Percentiles rank a stretch among this genome's conserved stretches.
Evolutionary conservation across 2,113 vertebrate species (phyloP).

Genomic region (Diadophis punctatus): DNA sequence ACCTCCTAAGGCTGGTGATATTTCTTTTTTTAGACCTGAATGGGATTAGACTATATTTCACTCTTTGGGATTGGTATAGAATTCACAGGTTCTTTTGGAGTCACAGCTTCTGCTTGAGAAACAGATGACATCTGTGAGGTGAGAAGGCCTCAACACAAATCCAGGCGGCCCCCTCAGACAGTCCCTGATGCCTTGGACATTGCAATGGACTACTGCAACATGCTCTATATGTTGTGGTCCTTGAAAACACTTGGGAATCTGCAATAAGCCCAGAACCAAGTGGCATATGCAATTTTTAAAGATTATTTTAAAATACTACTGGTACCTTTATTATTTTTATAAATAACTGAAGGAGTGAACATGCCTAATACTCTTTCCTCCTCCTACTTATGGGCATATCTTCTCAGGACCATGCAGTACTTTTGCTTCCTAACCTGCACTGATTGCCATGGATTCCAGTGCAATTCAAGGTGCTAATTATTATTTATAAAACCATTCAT

Average conservation of each 20-base stretch:
- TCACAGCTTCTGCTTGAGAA: background rate
- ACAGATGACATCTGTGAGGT: background rate
- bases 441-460: too few species aligned
- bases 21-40: background rate
- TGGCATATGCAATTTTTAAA: background rate
- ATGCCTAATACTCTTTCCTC: too few species aligned
- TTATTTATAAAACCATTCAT: background rate
- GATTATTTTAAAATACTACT: too few species aligned
- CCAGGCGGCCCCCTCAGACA: background rate
- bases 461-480: too few species aligned
- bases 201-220: background rate
- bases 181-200: background rate
- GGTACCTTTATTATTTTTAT: too few species aligned
- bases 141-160: background rate
- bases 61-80: background rate
- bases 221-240: background rate
- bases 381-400: background rate
- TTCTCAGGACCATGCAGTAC: background rate
- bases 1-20: background rate
- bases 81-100: background rate
- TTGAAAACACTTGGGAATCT: background rate
- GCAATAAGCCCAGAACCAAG: background rate
- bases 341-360: too few species aligned
- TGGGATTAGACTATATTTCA: background rate
- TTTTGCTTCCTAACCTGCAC: background rate